Evolutionary conservation across 2,113 vertebrate species (phyloP).

Genomic region (Parus major): DNA sequence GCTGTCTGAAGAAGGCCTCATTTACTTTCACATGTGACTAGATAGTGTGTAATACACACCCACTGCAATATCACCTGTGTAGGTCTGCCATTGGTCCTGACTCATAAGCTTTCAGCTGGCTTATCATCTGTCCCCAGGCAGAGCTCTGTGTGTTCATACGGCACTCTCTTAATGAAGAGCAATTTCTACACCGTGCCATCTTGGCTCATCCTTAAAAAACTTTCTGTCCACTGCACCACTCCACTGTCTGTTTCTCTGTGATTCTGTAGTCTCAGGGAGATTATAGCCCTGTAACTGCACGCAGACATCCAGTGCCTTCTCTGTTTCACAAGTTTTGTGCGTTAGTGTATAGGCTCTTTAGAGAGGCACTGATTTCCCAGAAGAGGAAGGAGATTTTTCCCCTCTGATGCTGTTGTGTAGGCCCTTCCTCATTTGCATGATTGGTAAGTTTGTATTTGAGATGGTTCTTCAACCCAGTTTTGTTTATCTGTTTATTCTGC

Average conservation of each 20-base stretch:
- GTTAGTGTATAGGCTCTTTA: neutral
- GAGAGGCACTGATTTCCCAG: neutral
- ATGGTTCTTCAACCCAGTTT: neutral
- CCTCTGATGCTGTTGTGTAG: neutral
- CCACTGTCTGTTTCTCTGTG: neutral
- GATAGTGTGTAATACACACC: neutral
- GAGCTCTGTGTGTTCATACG: neutral
- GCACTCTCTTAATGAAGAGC: neutral
- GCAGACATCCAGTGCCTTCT: neutral
- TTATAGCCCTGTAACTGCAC: neutral
- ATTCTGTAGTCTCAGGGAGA: neutral
- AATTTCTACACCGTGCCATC: neutral
- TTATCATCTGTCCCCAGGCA: neutral
- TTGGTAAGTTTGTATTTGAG: neutral
- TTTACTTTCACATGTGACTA: neutral
- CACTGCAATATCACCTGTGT: fast-evolving
- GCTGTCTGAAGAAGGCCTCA: neutral
- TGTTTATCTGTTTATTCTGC: neutral
- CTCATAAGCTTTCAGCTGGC: neutral
- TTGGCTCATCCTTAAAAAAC: neutral
- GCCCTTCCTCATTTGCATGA: neutral
- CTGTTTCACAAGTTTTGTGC: neutral
- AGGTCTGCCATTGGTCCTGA: neutral
- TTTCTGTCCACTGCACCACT: neutral
- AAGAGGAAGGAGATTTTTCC: neutral